Conservation (phyloP, 37 sponge, comb jelly and placozoan species). For the Ephydatia muelleri region DNA sequence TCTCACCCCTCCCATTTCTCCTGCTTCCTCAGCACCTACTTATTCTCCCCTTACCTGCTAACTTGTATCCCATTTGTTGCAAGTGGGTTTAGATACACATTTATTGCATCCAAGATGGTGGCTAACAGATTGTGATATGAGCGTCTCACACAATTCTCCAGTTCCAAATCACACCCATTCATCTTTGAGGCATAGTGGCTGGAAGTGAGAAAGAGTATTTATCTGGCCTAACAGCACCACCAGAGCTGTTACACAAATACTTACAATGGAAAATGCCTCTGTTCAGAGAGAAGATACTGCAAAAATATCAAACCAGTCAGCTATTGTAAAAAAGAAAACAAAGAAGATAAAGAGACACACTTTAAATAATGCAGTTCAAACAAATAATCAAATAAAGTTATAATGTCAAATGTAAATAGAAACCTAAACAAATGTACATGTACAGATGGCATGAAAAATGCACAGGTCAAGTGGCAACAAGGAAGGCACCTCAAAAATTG, state of each 20-base stretch:
- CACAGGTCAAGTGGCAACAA: too few relatives aligned
- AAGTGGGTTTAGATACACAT: background rate
- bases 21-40: background rate
- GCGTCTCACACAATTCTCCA: slow-evolving; percentile 76
- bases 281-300: slow-evolving; percentile 55
- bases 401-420: too few relatives aligned
- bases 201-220: background rate
- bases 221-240: too few relatives aligned
- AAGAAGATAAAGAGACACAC: too few relatives aligned
- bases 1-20: background rate
- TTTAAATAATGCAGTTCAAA: too few relatives aligned
- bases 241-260: background rate
- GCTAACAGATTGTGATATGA: slow-evolving; percentile 54
- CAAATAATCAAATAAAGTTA: too few relatives aligned
- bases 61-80: background rate
- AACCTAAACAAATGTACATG: too few relatives aligned
- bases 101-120: slow-evolving; percentile 46
- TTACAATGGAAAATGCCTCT: slow-evolving; percentile 64
- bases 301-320: slow-evolving; percentile 61
- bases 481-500: slow-evolving; percentile 34
- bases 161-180: slow-evolving; percentile 93
- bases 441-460: too few relatives aligned
- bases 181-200: slow-evolving; percentile 82
- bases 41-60: background rate
- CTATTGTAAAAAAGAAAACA: slow-evolving; percentile 18